Conservation (phyloP, 2,888 invertebrate genomes). For the Zeuzera pyrina region DNA sequence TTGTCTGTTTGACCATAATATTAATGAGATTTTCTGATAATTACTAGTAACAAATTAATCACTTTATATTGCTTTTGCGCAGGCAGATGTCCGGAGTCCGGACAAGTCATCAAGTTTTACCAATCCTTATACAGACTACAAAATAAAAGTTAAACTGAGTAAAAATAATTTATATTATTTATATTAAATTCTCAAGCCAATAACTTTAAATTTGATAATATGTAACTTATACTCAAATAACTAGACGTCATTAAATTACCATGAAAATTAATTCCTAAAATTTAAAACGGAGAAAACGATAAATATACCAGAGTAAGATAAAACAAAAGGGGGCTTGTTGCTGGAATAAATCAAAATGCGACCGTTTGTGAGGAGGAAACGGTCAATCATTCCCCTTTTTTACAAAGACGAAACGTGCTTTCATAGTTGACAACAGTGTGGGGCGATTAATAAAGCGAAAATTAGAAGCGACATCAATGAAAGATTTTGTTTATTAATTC, state of each 20-base stretch:
- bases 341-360: conserved; percentile 49
- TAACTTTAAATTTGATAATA: too few species aligned
- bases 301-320: conserved; percentile 27
- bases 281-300: conserved; percentile 2
- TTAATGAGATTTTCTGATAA: conserved; percentile 1
- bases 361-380: conserved; percentile 56
- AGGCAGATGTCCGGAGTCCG: conserved; percentile 22
- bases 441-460: not conserved
- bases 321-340: conserved; percentile 33
- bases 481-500: too few species aligned
- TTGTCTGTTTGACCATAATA: too few species aligned
- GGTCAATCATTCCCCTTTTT: conserved; percentile 63
- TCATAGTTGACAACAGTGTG: conserved; percentile 1
- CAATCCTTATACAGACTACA: too few species aligned
- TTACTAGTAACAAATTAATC: conserved; percentile 15
- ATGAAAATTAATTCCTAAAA: conserved; percentile 1
- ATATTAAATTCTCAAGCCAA: too few species aligned
- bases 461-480: too few species aligned
- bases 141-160: too few species aligned
- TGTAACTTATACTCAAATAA: too few species aligned
- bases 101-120: too few species aligned
- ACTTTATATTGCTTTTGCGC: conserved; percentile 13
- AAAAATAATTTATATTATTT: too few species aligned
- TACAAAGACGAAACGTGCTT: conserved; percentile 8
- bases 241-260: not conserved